Conservation (phyloP, 2,797 vertebrate genomes). For the Zenarchopterus dispar region DNA sequence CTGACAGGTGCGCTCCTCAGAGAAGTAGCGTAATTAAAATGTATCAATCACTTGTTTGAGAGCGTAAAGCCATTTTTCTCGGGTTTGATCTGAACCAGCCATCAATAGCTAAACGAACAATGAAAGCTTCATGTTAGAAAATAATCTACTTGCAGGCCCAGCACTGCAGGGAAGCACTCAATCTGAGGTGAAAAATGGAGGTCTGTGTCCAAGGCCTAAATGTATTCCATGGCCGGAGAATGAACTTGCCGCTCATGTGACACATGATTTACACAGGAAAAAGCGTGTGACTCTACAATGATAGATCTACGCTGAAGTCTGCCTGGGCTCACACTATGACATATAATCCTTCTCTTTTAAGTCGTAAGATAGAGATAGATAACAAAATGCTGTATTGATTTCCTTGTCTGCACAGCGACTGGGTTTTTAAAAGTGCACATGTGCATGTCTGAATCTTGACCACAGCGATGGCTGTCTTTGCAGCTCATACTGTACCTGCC, state of each 20-base stretch:
- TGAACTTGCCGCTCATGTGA: constrained; percentile 86
- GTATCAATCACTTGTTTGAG: constrained; percentile 69
- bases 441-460: constrained; percentile 72
- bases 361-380: constrained; percentile 86
- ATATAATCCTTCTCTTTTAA: constrained; percentile 88
- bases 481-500: constrained; percentile 31
- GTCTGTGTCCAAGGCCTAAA: constrained; percentile 77
- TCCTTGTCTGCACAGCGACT: constrained; percentile 71
- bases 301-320: constrained; percentile 79
- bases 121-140: constrained; percentile 74
- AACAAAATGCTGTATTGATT: constrained; percentile 87
- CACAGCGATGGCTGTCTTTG: constrained; percentile 63
- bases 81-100: constrained; percentile 59
- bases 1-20: constrained; percentile 63
- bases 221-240: constrained; percentile 86
- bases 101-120: constrained; percentile 71
- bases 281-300: constrained; percentile 83
- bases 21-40: constrained; percentile 78
- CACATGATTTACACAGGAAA: constrained; percentile 86
- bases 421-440: constrained; percentile 66
- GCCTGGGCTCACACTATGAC: constrained; percentile 83
- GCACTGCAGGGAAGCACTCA: constrained; percentile 78
- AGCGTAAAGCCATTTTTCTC: constrained; percentile 20
- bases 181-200: constrained; percentile 80
- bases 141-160: constrained; percentile 80